phyloP scores from a whole-genome alignment of 1,140 invertebrate species.

The Lineus longissimus region DNA sequence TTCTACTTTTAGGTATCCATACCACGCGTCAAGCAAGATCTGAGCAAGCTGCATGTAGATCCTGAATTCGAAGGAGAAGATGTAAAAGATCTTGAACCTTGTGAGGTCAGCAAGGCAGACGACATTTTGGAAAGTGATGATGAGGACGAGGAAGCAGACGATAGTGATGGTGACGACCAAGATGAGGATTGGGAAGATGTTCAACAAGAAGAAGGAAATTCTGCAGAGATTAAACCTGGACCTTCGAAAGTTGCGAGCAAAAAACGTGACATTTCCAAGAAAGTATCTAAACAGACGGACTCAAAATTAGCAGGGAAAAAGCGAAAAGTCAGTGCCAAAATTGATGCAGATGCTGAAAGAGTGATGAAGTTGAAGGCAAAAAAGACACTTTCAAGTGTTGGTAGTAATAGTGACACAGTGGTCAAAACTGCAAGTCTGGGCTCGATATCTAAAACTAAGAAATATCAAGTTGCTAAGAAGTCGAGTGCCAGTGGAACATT shows the following conservation, averaged over 20 bases:
- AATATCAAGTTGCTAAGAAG: background rate
- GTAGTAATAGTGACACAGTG: constrained; percentile 6
- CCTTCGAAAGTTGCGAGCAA: constrained; percentile 9
- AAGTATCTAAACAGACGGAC: background rate
- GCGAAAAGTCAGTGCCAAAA: background rate
- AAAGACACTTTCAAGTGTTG: background rate
- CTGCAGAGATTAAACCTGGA: background rate
- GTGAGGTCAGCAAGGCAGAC: constrained; percentile 20
- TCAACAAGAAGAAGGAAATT: constrained; percentile 9
- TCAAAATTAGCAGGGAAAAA: background rate
- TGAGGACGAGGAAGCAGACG: constrained; percentile 17
- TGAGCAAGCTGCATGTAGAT: constrained; percentile 35
- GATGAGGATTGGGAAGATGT: background rate
- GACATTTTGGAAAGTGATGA: constrained; percentile 25
- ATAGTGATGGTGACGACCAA: constrained; percentile 7
- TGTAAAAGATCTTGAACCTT: constrained; percentile 22
- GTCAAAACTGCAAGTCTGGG: background rate
- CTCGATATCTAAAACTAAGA: background rate
- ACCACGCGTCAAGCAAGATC: constrained; percentile 30
- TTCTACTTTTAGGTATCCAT: too few species aligned
- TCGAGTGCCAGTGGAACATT: background rate
- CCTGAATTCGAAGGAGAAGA: constrained; percentile 37
- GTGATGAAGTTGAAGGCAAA: constrained; percentile 1
- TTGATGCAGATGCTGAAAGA: constrained; percentile 1
- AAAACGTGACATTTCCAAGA: background rate